These are phyloP conservation scores for Chionoecetes opilio DNA, from an alignment of 1,140 invertebrate species.

Conservation along the genomic window DNA sequence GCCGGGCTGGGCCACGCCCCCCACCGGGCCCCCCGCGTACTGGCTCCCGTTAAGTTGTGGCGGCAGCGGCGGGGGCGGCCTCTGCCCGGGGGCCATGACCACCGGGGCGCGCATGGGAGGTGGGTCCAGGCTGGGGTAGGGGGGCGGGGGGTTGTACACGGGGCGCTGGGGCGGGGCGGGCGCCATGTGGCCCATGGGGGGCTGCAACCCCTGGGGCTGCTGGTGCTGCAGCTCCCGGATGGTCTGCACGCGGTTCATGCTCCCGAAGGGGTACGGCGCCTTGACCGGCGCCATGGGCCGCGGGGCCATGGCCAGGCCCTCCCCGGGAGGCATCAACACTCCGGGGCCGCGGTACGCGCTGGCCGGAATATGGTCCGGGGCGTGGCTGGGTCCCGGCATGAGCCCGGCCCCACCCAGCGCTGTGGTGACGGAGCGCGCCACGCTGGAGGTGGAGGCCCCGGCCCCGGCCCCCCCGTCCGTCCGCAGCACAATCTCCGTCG, in stretches of 20 bases:
- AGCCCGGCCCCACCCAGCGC: constrained; percentile 76
- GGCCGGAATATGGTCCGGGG: constrained; percentile 81
- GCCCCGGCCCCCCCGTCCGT: constrained; percentile 83
- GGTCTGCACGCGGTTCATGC: constrained; percentile 92
- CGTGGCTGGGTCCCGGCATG: constrained; percentile 81
- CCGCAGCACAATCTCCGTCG: constrained; percentile 90
- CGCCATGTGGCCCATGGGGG: constrained; percentile 75
- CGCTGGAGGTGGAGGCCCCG: constrained; percentile 75
- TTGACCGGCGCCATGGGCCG: constrained; percentile 78
- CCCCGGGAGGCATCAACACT: constrained; percentile 83
- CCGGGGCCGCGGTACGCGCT: constrained; percentile 83
- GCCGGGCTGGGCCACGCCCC: constrained; percentile 51
- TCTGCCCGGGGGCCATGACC: constrained; percentile 38
- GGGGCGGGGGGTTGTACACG: constrained; percentile 69
- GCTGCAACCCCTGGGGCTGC: constrained; percentile 64
- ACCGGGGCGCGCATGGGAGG: constrained; percentile 72
- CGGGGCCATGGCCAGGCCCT: constrained; percentile 82
- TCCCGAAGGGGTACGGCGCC: constrained; percentile 91
- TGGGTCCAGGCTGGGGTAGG: constrained; percentile 79
- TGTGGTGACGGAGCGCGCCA: constrained; percentile 80
- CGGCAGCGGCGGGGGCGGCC: constrained; percentile 63
- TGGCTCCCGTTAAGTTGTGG: constrained; percentile 71
- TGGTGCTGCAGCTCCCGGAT: constrained; percentile 82
- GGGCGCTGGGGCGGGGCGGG: constrained; percentile 57
- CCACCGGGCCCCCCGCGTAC: constrained; percentile 58